Conservation (phyloP, 2,797 vertebrate species). For the Chaetophractus vellerosus region DNA sequence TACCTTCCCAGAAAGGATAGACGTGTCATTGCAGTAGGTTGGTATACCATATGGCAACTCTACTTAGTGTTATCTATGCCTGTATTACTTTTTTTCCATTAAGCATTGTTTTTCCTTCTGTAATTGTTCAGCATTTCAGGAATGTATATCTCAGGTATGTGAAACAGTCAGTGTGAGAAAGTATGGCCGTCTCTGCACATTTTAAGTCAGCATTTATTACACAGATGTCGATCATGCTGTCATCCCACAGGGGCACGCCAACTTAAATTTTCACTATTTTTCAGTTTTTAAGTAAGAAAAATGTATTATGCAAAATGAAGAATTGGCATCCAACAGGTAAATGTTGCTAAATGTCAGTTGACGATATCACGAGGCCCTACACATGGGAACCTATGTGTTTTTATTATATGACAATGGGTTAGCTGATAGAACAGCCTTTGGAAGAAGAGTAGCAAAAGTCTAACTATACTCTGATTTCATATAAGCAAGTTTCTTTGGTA, state of each 20-base stretch:
- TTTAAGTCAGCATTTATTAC: constrained; percentile 82
- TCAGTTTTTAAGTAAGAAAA: constrained; percentile 84
- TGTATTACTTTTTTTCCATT: constrained; percentile 69
- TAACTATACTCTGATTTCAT: neutral
- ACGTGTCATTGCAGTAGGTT: constrained; percentile 81
- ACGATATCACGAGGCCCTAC: constrained; percentile 72
- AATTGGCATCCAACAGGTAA: constrained; percentile 86
- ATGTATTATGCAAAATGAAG: constrained; percentile 83
- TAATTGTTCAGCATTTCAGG: constrained; percentile 83
- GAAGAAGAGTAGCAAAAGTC: constrained; percentile 34
- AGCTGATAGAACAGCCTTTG: constrained; percentile 59
- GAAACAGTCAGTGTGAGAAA: constrained; percentile 83
- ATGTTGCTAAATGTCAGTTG: constrained; percentile 84
- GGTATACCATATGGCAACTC: constrained; percentile 82
- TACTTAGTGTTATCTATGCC: constrained; percentile 67
- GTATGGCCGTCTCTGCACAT: constrained; percentile 72
- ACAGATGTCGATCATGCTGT: constrained; percentile 82
- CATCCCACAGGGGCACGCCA: constrained; percentile 76
- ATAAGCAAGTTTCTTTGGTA: constrained; percentile 58
- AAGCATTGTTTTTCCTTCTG: constrained; percentile 79
- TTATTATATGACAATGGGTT: constrained; percentile 70
- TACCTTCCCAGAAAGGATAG: constrained; percentile 75
- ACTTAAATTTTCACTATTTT: constrained; percentile 71
- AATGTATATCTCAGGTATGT: constrained; percentile 69
- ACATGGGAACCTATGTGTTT: constrained; percentile 76